A percentile compares a stretch with the other conserved stretches of the same genome.
Conservation (phyloP, 2,888 invertebrate genomes). For the Ephialtes manifestator region DNA sequence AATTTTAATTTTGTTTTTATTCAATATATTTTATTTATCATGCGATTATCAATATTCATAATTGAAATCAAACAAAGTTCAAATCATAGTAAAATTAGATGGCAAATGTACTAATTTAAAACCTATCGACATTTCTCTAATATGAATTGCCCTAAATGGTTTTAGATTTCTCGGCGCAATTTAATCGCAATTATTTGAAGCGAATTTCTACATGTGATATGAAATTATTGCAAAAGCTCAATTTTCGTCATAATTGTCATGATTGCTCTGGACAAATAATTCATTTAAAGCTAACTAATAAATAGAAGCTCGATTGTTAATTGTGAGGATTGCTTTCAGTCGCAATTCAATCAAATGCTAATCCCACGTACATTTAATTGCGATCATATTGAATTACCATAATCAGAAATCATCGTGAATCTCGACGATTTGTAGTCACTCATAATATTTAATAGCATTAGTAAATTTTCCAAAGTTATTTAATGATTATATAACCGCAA, state of each 20-base stretch:
- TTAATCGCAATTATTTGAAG: constrained; percentile 30
- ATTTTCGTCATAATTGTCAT: not conserved
- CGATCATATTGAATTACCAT: constrained; percentile 12
- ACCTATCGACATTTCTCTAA: not conserved
- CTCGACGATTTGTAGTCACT: not conserved
- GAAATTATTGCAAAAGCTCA: not conserved
- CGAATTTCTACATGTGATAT: constrained; percentile 68
- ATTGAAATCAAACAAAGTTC: not conserved
- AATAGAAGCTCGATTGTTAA: not conserved
- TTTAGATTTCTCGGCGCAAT: not conserved
- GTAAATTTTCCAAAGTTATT: not conserved
- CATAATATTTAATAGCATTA: not conserved
- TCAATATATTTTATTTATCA: not conserved
- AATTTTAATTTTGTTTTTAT: not conserved
- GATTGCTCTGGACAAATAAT: not conserved
- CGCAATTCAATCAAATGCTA: not conserved
- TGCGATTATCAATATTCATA: not conserved
- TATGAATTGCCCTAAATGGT: not conserved
- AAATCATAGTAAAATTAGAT: not conserved
- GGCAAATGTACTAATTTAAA: not conserved
- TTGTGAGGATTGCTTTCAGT: not conserved
- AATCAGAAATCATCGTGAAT: constrained; percentile 15
- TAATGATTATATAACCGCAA: too few species aligned
- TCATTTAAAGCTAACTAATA: not conserved
- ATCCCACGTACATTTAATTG: not conserved